phyloP scores from a whole-genome alignment of 1,140 invertebrate species.

The Colletes gigas region DNA sequence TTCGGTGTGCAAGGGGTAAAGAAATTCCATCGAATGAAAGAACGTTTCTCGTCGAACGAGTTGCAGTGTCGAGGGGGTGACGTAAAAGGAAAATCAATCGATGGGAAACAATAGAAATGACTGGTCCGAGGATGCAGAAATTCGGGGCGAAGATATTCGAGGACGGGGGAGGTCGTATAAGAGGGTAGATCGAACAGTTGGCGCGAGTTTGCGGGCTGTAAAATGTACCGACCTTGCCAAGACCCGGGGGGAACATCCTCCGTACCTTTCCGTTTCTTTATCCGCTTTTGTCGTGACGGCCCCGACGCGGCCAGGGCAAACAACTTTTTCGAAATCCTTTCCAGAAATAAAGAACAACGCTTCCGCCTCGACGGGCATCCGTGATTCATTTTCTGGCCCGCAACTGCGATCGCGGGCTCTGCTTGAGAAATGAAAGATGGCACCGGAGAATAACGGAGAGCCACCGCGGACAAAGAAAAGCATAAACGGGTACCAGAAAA shows the following conservation, averaged over 20 bases:
- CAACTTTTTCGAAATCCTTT: conserved; percentile 76
- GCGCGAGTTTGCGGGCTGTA: conserved; percentile 69
- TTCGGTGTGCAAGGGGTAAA: too few species aligned
- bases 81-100: conserved; percentile 3
- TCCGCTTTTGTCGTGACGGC: conserved; percentile 59
- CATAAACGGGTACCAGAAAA: neutral
- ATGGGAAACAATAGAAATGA: conserved; percentile 23
- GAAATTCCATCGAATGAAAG: too few species aligned
- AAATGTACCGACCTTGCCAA: conserved; percentile 75
- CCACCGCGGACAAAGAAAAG: neutral
- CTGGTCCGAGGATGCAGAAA: conserved; percentile 3
- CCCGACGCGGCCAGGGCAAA: conserved; percentile 72
- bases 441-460: neutral
- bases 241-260: conserved; percentile 55
- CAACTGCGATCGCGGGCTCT: neutral
- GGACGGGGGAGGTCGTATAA: conserved; percentile 36
- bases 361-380: neutral
- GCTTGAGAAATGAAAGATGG: neutral
- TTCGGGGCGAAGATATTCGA: conserved; percentile 53
- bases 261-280: conserved; percentile 62
- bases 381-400: conserved; percentile 7
- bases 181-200: conserved; percentile 67
- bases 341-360: conserved; percentile 37
- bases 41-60: too few species aligned
- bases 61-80: neutral